phyloP scores from a whole-genome alignment of 2,888 invertebrate species.

The Ametastegia equiseti region DNA sequence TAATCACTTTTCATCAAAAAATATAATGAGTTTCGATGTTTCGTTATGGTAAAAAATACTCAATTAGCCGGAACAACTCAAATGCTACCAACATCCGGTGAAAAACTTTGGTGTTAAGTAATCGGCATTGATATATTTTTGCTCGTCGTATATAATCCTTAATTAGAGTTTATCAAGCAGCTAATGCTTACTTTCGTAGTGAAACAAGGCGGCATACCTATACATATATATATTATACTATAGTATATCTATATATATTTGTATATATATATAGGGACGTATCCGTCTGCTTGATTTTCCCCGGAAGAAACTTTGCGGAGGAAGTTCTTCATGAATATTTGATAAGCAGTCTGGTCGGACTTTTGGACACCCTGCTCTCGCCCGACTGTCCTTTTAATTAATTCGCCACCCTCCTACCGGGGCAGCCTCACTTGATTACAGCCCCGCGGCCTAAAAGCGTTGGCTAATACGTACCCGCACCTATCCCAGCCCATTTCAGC shows the following conservation, averaged over 20 bases:
- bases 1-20: too few relatives aligned
- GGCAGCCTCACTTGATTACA: slow-evolving; percentile 47
- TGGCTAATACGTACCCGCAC: slow-evolving; percentile 45
- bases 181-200: neutral
- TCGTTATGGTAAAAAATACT: too few relatives aligned
- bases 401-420: slow-evolving; percentile 40
- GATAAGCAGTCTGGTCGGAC: slow-evolving; percentile 32
- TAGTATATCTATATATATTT: too few relatives aligned
- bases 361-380: slow-evolving; percentile 29
- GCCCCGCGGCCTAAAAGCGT: slow-evolving; percentile 47
- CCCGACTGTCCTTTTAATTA: slow-evolving; percentile 47
- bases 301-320: slow-evolving; percentile 5
- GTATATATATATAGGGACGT: neutral
- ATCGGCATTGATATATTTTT: neutral
- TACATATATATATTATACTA: too few relatives aligned
- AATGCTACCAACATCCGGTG: too few relatives aligned
- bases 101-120: neutral
- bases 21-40: too few relatives aligned
- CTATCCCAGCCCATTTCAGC: slow-evolving; percentile 34
- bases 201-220: neutral
- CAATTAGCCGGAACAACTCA: too few relatives aligned
- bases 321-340: slow-evolving; percentile 42
- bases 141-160: neutral
- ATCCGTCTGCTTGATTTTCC: neutral
- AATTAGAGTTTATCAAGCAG: neutral